Evolutionary conservation across 2,888 invertebrate species (phyloP), one percentile per base, ranked within the genome.

Genomic region (Caenorhabditis macrosperma): DNA sequence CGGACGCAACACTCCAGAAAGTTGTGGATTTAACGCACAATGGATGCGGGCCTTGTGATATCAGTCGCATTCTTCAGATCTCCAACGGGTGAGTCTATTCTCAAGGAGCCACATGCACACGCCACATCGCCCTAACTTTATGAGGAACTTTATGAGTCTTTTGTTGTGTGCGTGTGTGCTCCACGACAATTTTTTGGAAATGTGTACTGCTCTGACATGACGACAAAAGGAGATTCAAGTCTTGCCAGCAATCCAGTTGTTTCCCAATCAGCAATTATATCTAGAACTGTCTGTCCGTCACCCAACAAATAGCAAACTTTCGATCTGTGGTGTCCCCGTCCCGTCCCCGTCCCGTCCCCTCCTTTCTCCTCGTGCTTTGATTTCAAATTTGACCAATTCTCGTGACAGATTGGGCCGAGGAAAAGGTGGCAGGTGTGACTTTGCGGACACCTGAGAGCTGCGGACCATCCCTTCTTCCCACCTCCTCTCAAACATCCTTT

Each of bases 21-120:
- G 99, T 99, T 91, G 96, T 96, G 83, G 96, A 96, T 92, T 92
- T 96, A 90, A 96, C 96, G 44, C 95, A 96, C 91, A 77, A 81
- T 64, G 96, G 96, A 30, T 97, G 97, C 38, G 93, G 98, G 86
- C 98, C 98, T 46, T 98, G 98, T 92, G 98, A 99, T 93, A 99
- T 99, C 92, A 97, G 96, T 85, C 93, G 97, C 82, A 96, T 97
- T 90, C 94, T 98, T 82, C 97, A 97, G 93, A 97, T 98, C 89
- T 96, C 96, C 91, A 98, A 98, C 92, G 97, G 97, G 90, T 98
- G 96, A 93, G 96, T 96, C n/a, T n/a, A n/a, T n/a, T n/a, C n/a
- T n/a, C n/a, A n/a, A n/a, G n/a, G n/a, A n/a, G n/a, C n/a, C n/a
- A n/a, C n/a, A n/a, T n/a, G n/a, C n/a, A n/a, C n/a, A n/a, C n/a